Evolutionary conservation across 2,113 vertebrate species (phyloP).

Genomic region (Thinocorus orbignyianus): DNA sequence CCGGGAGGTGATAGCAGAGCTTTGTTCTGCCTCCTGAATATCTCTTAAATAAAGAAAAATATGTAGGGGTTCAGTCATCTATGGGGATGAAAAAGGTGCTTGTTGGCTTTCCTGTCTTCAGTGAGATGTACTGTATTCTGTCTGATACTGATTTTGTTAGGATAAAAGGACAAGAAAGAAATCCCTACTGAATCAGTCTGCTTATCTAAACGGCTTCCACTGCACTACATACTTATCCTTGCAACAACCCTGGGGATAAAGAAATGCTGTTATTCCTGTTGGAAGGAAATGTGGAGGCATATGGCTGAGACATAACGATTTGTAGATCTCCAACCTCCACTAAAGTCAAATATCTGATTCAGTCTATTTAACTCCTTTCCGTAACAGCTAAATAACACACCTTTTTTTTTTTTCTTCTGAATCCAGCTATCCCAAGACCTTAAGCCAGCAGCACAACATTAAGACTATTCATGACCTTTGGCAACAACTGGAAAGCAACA

Average conservation of each 20-base stretch:
- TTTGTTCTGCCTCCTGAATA: background rate
- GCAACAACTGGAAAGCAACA: background rate
- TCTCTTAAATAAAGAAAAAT: constrained; percentile 19
- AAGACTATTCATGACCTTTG: background rate
- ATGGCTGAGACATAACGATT: background rate
- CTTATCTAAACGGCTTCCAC: background rate
- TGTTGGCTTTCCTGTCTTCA: background rate
- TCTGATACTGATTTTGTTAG: background rate
- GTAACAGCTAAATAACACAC: background rate
- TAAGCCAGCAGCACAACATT: background rate
- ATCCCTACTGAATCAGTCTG: background rate
- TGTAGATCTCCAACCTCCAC: background rate
- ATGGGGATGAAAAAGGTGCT: background rate
- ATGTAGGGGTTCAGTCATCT: background rate
- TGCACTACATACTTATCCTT: background rate
- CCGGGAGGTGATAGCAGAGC: background rate
- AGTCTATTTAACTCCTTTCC: background rate
- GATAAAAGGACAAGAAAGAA: background rate
- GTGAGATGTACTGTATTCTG: background rate
- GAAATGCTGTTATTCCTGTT: background rate
- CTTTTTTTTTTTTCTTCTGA: background rate
- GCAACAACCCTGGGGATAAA: background rate
- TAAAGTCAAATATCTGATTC: background rate
- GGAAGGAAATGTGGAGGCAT: background rate
- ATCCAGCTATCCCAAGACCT: background rate